Percentiles rank a stretch among this genome's conserved stretches.
Conservation (phyloP, 1,140 invertebrate genomes). For the Euwallacea fornicatus region DNA sequence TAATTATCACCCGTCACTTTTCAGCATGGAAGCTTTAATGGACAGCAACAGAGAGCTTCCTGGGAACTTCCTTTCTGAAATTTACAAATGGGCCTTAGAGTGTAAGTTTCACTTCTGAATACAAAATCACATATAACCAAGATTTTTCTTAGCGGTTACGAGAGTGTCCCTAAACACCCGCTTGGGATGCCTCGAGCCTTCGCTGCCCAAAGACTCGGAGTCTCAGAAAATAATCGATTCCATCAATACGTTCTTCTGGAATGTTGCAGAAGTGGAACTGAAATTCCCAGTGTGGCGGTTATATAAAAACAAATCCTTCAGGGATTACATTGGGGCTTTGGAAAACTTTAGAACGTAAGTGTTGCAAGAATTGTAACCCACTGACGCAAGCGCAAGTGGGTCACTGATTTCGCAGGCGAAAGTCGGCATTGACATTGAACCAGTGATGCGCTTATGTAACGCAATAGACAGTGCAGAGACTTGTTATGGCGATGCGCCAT, state of each 20-base stretch:
- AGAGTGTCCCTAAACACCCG: conserved; percentile 77
- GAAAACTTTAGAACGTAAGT: conserved; percentile 71
- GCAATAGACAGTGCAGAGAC: too few species aligned
- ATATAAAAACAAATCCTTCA: conserved; percentile 74
- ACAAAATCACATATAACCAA: not conserved
- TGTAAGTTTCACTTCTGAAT: conserved; percentile 63
- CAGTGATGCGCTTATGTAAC: not conserved
- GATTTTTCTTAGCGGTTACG: conserved; percentile 68
- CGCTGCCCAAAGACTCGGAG: conserved; percentile 61
- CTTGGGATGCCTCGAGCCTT: conserved; percentile 71
- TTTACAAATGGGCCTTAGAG: conserved; percentile 88
- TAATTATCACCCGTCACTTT: conserved; percentile 41
- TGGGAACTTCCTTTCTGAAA: conserved; percentile 75
- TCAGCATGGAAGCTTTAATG: conserved; percentile 69
- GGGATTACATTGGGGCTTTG: conserved; percentile 71
- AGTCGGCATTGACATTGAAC: conserved; percentile 33
- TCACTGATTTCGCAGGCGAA: conserved; percentile 15
- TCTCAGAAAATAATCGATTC: conserved; percentile 75
- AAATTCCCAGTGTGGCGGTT: conserved; percentile 80
- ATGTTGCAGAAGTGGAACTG: conserved; percentile 75
- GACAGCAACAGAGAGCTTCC: conserved; percentile 70
- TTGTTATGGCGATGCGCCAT: too few species aligned
- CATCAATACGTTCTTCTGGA: conserved; percentile 78
- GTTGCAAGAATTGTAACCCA: not conserved
- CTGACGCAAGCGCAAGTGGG: not conserved